These are phyloP conservation scores for Corbicula japonica DNA, from an alignment of 2,888 invertebrate species.

Conservation along the genomic window DNA sequence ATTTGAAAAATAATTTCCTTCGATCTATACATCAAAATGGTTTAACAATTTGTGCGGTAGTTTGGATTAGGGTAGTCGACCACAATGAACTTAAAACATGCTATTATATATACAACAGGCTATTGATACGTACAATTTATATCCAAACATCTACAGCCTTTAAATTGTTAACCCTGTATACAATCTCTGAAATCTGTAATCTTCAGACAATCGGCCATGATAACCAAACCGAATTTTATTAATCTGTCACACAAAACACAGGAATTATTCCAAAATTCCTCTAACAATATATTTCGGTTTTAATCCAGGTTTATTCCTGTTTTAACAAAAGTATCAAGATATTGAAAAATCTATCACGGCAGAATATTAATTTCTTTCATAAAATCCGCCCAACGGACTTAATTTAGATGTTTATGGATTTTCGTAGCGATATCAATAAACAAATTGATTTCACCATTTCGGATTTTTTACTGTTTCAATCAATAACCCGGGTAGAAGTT, in stretches of 20 bases:
- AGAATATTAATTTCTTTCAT: slow-evolving; percentile 17
- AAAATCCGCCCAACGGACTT: background rate
- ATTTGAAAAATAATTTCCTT: slow-evolving; percentile 4
- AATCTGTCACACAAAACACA: no score
- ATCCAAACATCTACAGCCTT: slow-evolving; percentile 6
- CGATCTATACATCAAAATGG: slow-evolving; percentile 8
- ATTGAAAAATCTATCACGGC: background rate
- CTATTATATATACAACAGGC: slow-evolving; percentile 10
- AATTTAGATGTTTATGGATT: slow-evolving; percentile 15
- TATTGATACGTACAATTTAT: slow-evolving; percentile 10
- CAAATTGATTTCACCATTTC: slow-evolving; percentile 20
- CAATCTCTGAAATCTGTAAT: background rate
- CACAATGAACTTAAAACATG: slow-evolving; percentile 8
- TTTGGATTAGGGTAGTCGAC: slow-evolving; percentile 4
- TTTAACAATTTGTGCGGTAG: slow-evolving; percentile 13
- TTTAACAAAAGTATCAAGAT: slow-evolving; percentile 1
- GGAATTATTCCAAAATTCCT: no score
- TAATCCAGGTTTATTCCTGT: background rate
- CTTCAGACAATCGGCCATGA: no score
- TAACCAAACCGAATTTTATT: no score
- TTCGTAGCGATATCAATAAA: slow-evolving; percentile 13
- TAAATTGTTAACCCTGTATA: background rate
- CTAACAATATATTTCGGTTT: no score
- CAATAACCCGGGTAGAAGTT: slow-evolving; percentile 4
- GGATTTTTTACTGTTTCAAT: slow-evolving; percentile 4